Base-by-base conservation (phyloP, 2,888 invertebrate genomes). In the Cosmopolites sordidus region DNA sequence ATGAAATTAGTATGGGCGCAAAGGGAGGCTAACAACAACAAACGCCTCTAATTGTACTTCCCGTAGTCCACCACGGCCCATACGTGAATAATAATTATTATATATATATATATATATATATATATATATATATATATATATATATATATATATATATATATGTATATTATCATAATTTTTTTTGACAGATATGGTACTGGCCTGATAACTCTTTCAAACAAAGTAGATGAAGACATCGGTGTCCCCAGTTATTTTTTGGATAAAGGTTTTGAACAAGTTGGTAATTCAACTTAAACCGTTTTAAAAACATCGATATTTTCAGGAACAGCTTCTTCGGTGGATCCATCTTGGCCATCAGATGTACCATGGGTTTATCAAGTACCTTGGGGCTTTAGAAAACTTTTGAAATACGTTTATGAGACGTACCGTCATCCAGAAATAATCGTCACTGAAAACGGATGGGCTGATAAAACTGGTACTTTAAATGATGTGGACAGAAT, bases 401-500 rank as follows among this genome's bases (percentile, higher is more conserved):
- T 82, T 1, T 66, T 85, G 0, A 69, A 75, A 14, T 78, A 79
- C 73, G 76, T 71, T 22, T 67, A 64, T 56, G 49, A 58, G 1
- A 60, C 66, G 15, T 71, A 69, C 53, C 58, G 61, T 41, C 79
- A 83, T 66, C 79, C 81, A 0, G 69, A 76, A 40, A 73, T 84
- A 6, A 76, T 75, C 51, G 66, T 84, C 1, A 79, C 79, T 0
- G 84, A 82, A 63, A 83, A 82, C 58, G 83, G 83, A 1, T 78
- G 51, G 76, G 17, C 15, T 22, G 22, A 8, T n/a, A 41, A 29
- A 17, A 18, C 29, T 22, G 37, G n/a, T n/a, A 15, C 15, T 16
- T 33, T 58, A 11, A 18, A 55, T 41, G 59, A 59, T 27, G 39
- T 43, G 22, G 15, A 12, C 9, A 40, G 59, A 38, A n/a, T 59